phyloP scores from a whole-genome alignment of 2,888 invertebrate genomes.

The Geophilus truncorum region DNA sequence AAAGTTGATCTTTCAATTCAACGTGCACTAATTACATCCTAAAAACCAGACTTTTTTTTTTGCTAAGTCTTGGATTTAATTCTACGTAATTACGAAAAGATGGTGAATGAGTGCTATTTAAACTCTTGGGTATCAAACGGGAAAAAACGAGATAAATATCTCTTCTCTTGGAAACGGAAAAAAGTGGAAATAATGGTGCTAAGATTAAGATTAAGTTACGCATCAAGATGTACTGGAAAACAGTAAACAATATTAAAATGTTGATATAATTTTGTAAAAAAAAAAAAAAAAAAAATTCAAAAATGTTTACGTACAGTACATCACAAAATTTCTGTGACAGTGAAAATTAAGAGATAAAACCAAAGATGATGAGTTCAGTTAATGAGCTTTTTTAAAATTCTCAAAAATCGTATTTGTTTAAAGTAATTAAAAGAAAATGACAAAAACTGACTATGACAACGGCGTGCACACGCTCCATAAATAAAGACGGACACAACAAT shows the following conservation, averaged over 20 bases:
- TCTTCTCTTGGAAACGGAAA: no score
- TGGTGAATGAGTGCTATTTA: neutral
- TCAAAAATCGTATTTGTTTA: neutral
- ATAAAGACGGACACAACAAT: slow-evolving; percentile 11
- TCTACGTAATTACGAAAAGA: neutral
- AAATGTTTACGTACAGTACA: no score
- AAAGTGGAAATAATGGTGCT: no score
- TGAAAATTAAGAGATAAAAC: no score
- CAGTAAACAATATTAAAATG: no score
- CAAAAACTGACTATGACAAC: neutral
- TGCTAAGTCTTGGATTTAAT: neutral
- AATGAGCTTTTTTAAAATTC: neutral
- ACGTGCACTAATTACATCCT: neutral
- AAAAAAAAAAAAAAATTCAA: neutral
- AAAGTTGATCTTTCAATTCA: neutral
- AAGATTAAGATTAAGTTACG: no score
- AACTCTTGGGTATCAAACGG: neutral
- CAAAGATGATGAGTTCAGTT: no score
- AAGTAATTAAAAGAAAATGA: neutral
- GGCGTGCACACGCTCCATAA: neutral
- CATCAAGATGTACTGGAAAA: no score
- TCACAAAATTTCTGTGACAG: no score
- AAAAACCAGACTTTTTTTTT: neutral
- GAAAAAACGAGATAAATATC: no score
- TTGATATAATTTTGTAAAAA: no score